Base-by-base conservation (phyloP, 2,797 vertebrate genomes). In the Cossypha niveicapilla region DNA sequence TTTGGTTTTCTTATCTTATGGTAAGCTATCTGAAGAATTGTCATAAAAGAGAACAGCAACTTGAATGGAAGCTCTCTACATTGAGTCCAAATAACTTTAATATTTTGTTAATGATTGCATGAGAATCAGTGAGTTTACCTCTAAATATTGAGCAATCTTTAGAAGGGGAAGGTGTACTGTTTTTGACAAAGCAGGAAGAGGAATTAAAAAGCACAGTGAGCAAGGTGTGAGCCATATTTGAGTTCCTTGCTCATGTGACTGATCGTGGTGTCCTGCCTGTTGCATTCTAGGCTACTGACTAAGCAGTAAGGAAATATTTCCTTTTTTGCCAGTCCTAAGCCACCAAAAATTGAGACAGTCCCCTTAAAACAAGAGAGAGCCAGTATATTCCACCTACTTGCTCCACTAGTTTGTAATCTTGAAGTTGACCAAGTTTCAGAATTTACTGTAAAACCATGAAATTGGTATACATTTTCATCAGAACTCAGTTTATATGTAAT, bases 401-500 rank as follows among this genome's bases (percentile, higher is more conserved):
- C 18, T 70, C 3, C 24, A 7, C 11, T 70, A 8, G 5, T 16
- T 85, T 67, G 70, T 37, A 39, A 54, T 53, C 41, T 60, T 66
- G 21, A 60, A 23, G 32, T 7, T 54, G 30, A 67, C n/a, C 7
- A 11, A 2, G 73, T 91, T 87, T 50, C 17, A 63, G 51, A 53
- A 41, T 66, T 66, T 70, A 23, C 7, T 53, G 24, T 70, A 68
- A 72, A 78, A 54, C 54, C 0, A 30, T 56, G 11, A 48, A 61
- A 58, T 56, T 8, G 3, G 13, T 39, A 21, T 28, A 6, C 5
- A 47, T 91, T 85, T 60, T 24, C 27, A 41, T 60, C 65, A 56
- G 48, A 89, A 66, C 6, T 91, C 5, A 57, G 51, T 93, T 93
- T 77, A 16, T 60, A 41, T 50, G 13, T n/a, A 77, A 44, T 63